phyloP scores from a whole-genome alignment of 2,113 vertebrate species.

The Limnothrissa miodon region DNA sequence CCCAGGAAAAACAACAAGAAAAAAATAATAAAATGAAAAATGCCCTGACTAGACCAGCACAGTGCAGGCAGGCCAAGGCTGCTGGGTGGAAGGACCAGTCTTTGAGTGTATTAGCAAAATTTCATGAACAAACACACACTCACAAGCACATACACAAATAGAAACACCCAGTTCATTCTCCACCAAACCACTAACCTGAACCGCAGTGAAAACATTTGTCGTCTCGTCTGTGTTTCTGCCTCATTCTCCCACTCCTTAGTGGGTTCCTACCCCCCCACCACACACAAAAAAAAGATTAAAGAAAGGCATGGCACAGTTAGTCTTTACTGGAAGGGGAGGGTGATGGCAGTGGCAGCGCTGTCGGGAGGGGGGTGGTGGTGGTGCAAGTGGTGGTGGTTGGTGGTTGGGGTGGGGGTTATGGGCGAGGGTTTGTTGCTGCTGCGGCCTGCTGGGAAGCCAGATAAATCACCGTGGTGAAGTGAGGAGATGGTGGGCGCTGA shows the following conservation, averaged over 20 bases:
- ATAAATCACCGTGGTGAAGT: not conserved
- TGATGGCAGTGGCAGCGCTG: not conserved
- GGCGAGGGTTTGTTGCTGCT: not conserved
- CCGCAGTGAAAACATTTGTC: constrained; percentile 3
- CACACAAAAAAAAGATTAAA: not conserved
- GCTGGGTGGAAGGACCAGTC: not conserved
- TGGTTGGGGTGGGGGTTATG: too few species aligned
- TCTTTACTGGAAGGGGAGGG: not conserved
- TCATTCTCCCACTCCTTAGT: not conserved
- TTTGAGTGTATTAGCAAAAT: not conserved
- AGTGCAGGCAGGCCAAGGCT: constrained; percentile 9
- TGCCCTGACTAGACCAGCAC: constrained; percentile 26
- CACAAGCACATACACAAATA: not conserved
- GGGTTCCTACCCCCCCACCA: not conserved
- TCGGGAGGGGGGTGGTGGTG: not conserved
- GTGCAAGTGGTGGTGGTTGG: not conserved
- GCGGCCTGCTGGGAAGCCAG: not conserved
- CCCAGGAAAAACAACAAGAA: constrained; percentile 24
- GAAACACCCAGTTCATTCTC: not conserved
- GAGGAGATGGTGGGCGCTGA: not conserved
- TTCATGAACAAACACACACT: not conserved
- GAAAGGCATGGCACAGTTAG: not conserved
- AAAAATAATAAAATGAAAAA: constrained; percentile 8
- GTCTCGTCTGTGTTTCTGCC: not conserved
- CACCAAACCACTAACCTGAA: not conserved